Evolutionary conservation across 2,888 invertebrate species (phyloP), one percentile per base, ranked within the genome.

Genomic region (Drosophila anceps): DNA sequence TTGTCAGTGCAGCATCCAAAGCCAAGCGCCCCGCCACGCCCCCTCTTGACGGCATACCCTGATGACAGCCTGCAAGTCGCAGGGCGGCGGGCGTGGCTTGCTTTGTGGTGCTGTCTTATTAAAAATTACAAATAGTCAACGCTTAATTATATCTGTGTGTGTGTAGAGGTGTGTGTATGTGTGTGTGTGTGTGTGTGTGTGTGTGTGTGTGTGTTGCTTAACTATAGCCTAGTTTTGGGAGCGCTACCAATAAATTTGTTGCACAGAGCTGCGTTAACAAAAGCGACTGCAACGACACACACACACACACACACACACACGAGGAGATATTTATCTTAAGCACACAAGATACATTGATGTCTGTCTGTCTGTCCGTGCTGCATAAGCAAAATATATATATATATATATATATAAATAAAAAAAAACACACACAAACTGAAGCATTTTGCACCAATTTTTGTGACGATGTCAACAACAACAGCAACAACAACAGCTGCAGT

Each of bases 381-480:
- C 18, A 59, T 37, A 53, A 29, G 59, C 39, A 57, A 60, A 64
- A 61, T n/a, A 59, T 24, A 51, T 33, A 31, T 50, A 33, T 12
- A 20, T 39, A 20, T 41, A 20, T 18, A 12, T 24, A 59, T 27
- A 37, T 37, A 41, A 10, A 24, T 58, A 31, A 29, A 20, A 4
- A 48, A 46, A 27, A 46, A 43, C 18, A 48, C 27, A 51, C 13
- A 58, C 57, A 72, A 73, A 72, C 73, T 85, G 74, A 79, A 90
- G 86, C 69, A 81, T 78, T 89, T 87, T 89, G 81, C 85, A 84
- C 90, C 90, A 89, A 90, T 89, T 89, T 86, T 82, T 79, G 79
- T 81, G 77, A 85, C 81, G 88, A 85, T 88, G 85, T 88, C 88
- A 88, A 76, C 87, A 80, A 35, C 76, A 83, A 71, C 73, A 80